Conservation (phyloP, 1,140 invertebrate species). For the Sminthurinus signatus region DNA sequence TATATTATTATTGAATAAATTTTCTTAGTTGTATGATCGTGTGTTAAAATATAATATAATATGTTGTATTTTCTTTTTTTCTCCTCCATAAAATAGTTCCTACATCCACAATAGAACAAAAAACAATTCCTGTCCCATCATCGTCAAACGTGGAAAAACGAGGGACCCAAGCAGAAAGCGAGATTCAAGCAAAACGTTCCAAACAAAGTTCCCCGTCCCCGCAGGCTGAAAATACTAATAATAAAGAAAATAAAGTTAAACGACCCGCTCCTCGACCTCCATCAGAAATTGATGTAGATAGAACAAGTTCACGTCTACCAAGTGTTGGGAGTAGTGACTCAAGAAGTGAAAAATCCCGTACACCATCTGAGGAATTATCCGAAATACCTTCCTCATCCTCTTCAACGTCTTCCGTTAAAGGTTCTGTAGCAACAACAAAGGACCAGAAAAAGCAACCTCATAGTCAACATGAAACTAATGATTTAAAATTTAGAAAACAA, state of each 20-base stretch:
- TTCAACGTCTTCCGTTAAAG: too few species aligned
- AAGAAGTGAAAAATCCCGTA: neutral
- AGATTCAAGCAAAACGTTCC: conserved; percentile 29
- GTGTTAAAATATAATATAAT: too few species aligned
- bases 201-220: conserved; percentile 26
- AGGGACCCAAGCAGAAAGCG: neutral
- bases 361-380: neutral
- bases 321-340: neutral
- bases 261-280: conserved; percentile 62
- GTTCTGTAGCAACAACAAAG: too few species aligned
- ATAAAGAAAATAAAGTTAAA: conserved; percentile 51
- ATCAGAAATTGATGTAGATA: conserved; percentile 13
- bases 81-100: too few species aligned
- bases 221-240: conserved; percentile 18
- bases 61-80: too few species aligned
- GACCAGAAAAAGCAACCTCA: too few species aligned
- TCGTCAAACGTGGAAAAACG: conserved; percentile 11
- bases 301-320: conserved; percentile 12
- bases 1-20: too few species aligned
- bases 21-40: too few species aligned
- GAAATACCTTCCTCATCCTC: too few species aligned
- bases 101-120: conserved; percentile 18
- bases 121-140: conserved; percentile 29
- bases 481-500: too few species aligned
- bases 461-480: too few species aligned